Percentiles rank a stretch among this genome's conserved stretches.
Evolutionary conservation across 1,140 invertebrate genomes (phyloP).

Genomic region (Orchesella cincta): DNA sequence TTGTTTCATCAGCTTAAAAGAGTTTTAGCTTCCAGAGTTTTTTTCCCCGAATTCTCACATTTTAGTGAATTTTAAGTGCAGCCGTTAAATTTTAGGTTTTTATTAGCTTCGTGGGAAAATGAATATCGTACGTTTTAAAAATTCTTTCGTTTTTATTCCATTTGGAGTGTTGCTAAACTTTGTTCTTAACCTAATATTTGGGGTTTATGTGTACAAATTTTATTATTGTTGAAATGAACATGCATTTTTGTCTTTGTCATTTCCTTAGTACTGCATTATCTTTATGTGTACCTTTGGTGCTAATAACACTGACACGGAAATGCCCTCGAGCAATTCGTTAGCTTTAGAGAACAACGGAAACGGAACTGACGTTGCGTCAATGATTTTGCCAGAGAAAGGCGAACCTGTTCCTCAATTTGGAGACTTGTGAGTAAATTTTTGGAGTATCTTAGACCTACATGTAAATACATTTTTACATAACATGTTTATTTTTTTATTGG

Average conservation of each 20-base stretch:
- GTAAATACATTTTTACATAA: not conserved
- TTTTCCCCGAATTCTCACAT: not conserved
- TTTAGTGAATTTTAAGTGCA: not conserved
- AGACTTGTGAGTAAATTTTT: not conserved
- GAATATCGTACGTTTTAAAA: slow-evolving; percentile 4
- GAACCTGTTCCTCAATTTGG: not conserved
- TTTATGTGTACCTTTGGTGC: slow-evolving; percentile 9
- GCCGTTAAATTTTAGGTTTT: not conserved
- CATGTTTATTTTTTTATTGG: not conserved
- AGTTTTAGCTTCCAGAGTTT: too few species aligned
- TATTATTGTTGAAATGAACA: not conserved
- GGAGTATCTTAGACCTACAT: not conserved
- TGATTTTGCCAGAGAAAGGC: slow-evolving; percentile 2
- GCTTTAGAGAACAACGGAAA: not conserved
- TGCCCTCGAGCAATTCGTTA: not conserved
- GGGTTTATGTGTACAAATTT: not conserved
- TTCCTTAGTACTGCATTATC: not conserved
- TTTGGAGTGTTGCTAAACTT: not conserved
- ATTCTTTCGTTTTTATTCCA: not conserved
- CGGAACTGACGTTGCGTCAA: not conserved
- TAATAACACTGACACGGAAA: slow-evolving; percentile 16
- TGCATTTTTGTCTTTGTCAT: not conserved
- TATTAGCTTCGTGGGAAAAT: not conserved
- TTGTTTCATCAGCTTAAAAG: too few species aligned
- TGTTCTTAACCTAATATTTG: not conserved